These are phyloP conservation scores for Sylvia atricapilla DNA, from an alignment of 2,113 vertebrate species.

Conservation along the genomic window DNA sequence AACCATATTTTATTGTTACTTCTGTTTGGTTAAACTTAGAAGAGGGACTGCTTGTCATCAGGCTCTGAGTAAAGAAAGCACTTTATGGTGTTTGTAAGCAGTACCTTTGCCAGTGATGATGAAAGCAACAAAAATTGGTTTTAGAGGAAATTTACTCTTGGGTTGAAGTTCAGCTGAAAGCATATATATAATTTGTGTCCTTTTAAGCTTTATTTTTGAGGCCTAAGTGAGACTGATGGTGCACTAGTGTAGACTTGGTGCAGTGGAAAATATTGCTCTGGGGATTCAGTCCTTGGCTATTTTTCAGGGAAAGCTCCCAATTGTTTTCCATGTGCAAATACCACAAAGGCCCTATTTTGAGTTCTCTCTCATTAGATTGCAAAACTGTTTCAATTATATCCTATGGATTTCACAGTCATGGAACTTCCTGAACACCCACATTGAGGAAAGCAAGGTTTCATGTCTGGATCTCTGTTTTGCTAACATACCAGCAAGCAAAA, in stretches of 20 bases:
- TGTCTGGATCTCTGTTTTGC: slow-evolving; percentile 19
- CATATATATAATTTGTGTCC: neutral
- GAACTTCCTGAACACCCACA: slow-evolving; percentile 49
- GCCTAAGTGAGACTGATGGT: neutral
- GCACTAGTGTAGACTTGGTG: neutral
- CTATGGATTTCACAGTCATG: slow-evolving; percentile 36
- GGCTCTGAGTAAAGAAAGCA: neutral
- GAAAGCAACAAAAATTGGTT: slow-evolving; percentile 27
- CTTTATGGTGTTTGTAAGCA: neutral
- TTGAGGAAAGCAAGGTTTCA: neutral
- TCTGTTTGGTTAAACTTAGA: slow-evolving; percentile 2
- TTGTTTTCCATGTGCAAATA: slow-evolving; percentile 29
- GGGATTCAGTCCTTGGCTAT: neutral
- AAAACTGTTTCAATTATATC: slow-evolving; percentile 44
- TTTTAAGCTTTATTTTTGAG: slow-evolving; percentile 8
- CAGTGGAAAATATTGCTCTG: slow-evolving; percentile 9
- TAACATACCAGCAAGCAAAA: slow-evolving; percentile 28
- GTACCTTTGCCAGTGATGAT: slow-evolving; percentile 15
- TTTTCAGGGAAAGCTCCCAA: slow-evolving; percentile 31
- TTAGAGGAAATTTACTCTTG: neutral
- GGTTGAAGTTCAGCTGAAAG: neutral
- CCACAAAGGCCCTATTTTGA: slow-evolving; percentile 22
- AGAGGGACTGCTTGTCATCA: neutral
- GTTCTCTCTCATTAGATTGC: slow-evolving; percentile 26
- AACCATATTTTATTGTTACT: slow-evolving; percentile 33